phyloP scores from a whole-genome alignment of 1,140 invertebrate genomes.

The Rhopalosiphum padi region DNA sequence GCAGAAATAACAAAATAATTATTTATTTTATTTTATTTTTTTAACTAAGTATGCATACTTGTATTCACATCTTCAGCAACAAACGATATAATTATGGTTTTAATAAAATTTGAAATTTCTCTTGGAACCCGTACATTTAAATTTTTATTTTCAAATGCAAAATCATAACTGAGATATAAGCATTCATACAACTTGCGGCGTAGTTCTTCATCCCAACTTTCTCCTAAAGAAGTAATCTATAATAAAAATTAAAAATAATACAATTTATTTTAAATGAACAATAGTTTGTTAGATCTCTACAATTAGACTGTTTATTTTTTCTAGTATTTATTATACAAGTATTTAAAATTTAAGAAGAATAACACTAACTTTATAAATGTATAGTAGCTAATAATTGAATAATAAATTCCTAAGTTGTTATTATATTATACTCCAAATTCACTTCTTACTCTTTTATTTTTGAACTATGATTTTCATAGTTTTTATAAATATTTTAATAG shows the following conservation, averaged over 20 bases:
- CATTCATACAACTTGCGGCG: slow-evolving; percentile 13
- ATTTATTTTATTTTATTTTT: not conserved
- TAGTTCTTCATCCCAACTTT: slow-evolving; percentile 51
- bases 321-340: no score
- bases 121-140: not conserved
- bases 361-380: no score
- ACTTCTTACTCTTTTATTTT: no score
- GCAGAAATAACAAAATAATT: no score
- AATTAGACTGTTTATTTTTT: not conserved
- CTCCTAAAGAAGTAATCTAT: slow-evolving; percentile 11
- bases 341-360: no score
- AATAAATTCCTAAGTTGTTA: no score
- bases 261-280: not conserved
- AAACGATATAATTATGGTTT: not conserved
- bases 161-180: slow-evolving; percentile 42
- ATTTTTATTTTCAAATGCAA: slow-evolving; percentile 28
- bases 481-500: no score
- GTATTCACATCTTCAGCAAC: not conserved
- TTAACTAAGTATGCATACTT: not conserved
- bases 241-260: not conserved
- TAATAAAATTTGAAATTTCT: slow-evolving; percentile 21
- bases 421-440: no score
- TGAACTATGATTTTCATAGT: no score
- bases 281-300: not conserved
- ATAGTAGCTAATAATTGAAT: no score